These are phyloP conservation scores for Cepaea hortensis DNA, from an alignment of 2,888 invertebrate species.

Conservation along the genomic window DNA sequence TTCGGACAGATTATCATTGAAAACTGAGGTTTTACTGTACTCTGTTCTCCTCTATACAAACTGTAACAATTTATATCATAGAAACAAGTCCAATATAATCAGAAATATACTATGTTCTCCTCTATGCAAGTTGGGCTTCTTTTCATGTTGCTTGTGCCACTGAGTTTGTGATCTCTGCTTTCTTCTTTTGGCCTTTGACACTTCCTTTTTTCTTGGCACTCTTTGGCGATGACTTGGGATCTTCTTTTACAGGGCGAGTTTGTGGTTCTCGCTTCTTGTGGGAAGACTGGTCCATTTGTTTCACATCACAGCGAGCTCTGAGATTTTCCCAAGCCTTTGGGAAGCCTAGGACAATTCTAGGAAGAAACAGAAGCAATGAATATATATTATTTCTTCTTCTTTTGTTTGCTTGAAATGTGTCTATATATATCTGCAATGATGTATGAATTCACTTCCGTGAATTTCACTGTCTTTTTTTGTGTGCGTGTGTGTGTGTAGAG, in stretches of 20 bases:
- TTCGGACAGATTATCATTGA: too few species aligned
- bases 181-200: constrained; percentile 31
- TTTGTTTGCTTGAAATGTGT: not conserved
- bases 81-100: too few species aligned
- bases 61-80: too few species aligned
- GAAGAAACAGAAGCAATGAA: not conserved
- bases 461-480: too few species aligned
- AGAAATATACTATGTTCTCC: too few species aligned
- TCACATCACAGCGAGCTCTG: constrained; percentile 62
- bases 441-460: too few species aligned
- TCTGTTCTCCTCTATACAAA: too few species aligned
- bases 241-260: constrained; percentile 63
- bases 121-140: too few species aligned
- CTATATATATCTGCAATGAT: too few species aligned
- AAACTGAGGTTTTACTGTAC: too few species aligned
- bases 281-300: constrained; percentile 68
- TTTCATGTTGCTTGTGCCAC: constrained; percentile 33
- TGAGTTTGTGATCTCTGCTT: constrained; percentile 41
- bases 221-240: constrained; percentile 57
- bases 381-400: not conserved
- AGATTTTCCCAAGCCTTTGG: constrained; percentile 73
- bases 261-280: constrained; percentile 68
- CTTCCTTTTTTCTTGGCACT: constrained; percentile 47
- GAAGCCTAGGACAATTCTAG: constrained; percentile 64
- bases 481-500: too few species aligned